Percentiles rank a stretch among this genome's conserved stretches.
phyloP scores from a whole-genome alignment of 2,797 vertebrate species.

The Mormyrus proboscirostris region DNA sequence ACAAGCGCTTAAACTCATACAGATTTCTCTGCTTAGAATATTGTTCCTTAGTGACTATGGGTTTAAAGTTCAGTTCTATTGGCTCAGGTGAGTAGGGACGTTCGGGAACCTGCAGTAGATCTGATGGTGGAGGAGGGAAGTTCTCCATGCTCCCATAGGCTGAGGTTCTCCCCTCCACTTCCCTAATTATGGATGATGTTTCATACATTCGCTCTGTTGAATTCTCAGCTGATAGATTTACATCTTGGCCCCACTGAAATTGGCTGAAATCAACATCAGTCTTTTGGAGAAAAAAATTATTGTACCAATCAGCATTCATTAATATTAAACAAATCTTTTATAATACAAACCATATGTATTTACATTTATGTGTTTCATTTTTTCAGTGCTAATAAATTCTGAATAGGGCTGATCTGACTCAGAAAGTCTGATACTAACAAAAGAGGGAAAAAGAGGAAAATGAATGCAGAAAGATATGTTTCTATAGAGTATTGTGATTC shows the following conservation, averaged over 20 bases:
- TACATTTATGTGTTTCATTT: background rate
- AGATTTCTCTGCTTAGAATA: constrained; percentile 72
- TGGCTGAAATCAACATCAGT: constrained; percentile 68
- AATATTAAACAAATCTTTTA: background rate
- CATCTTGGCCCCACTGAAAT: constrained; percentile 61
- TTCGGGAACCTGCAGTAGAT: constrained; percentile 63
- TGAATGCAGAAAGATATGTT: background rate
- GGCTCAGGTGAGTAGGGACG: constrained; percentile 63
- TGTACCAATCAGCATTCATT: background rate
- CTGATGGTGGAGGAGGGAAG: constrained; percentile 67
- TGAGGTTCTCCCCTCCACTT: constrained; percentile 38
- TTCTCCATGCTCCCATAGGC: constrained; percentile 59
- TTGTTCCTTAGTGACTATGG: constrained; percentile 61
- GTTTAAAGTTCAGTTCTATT: constrained; percentile 40
- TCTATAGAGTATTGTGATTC: background rate
- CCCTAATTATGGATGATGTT: constrained; percentile 39
- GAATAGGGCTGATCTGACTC: background rate
- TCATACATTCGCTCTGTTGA: constrained; percentile 50
- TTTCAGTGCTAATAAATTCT: background rate
- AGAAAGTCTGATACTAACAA: background rate
- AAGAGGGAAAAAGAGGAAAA: background rate
- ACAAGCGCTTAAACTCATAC: constrained; percentile 73
- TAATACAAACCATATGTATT: background rate
- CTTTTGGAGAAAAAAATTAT: constrained; percentile 65
- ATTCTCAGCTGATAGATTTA: constrained; percentile 54